Evolutionary conservation across 2,888 invertebrate species (phyloP), one percentile per base, ranked within the genome.

Genomic region (Timema podura): DNA sequence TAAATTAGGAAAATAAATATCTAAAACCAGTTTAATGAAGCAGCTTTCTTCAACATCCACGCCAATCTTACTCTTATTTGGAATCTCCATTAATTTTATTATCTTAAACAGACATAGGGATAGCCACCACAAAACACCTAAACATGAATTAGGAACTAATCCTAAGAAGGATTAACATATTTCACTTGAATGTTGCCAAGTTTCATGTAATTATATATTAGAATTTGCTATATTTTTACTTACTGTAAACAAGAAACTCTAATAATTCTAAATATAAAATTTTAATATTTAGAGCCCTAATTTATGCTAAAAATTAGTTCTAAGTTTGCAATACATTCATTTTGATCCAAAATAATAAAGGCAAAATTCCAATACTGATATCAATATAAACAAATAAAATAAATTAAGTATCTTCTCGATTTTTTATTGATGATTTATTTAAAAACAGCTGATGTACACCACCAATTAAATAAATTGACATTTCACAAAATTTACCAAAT

Each of bases 311-410:
- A 45, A 45, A 61, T 8, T 45, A 30, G 30, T 30, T 30, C 30
- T 30, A 30, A 30, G 30, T 30, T 30, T 30, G 30, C 30, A 30
- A 30, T 30, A 30, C 30, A 30, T 30, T 30, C 30, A 30, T 30
- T 30, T 30, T 30, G 30, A 30, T 30, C 30, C 30, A 30, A 30
- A 30, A 30, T 30, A 30, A 30, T 30, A 30, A 30, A 30, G 30
- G 30, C 3, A 30, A 61, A 61, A 61, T 61, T 61, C 61, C 61
- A 61, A 61, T 61, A 61, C 61, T 61, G 61, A 61, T 61, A 61
- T 61, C 61, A 15, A 61, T 44, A 44, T 44, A 30, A 11, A 13
- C 61, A 61, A 61, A 9, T 61, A 5, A 44, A 61, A 16, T 45
- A 44, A 61, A 44, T 61, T 10, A 44, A 30, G 30, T 30, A 30